Evolutionary conservation across 2,888 invertebrate species (phyloP).

Genomic region (Taphrorychus bicolor): DNA sequence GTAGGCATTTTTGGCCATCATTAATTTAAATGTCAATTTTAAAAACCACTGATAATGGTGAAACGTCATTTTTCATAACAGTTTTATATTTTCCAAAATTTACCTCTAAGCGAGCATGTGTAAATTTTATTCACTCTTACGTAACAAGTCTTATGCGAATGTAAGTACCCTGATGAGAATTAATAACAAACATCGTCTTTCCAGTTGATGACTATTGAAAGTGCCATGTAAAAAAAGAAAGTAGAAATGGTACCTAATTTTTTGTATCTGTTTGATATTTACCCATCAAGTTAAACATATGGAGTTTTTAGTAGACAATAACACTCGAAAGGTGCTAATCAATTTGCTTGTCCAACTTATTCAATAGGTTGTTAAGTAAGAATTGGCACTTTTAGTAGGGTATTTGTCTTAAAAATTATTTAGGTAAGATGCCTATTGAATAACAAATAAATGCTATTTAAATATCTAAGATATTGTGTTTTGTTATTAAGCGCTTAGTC

Average conservation of each 20-base stretch:
- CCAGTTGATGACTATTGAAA: background rate
- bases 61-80: too few relatives aligned
- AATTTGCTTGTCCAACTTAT: background rate
- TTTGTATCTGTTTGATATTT: background rate
- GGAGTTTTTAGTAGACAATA: background rate
- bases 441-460: background rate
- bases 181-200: too few relatives aligned
- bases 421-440: background rate
- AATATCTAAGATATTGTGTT: background rate
- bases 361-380: background rate
- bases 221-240: slow-evolving; percentile 10
- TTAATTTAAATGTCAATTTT: background rate
- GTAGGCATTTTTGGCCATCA: background rate
- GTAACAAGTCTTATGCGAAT: background rate
- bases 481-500: too few relatives aligned
- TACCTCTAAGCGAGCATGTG: too few relatives aligned
- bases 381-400: background rate
- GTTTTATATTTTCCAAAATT: too few relatives aligned
- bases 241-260: slow-evolving; percentile 13
- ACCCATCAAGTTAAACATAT: background rate
- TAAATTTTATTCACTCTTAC: background rate
- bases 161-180: background rate
- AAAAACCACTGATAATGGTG: background rate
- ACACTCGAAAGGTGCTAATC: slow-evolving; percentile 6
- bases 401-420: background rate